Evolutionary conservation across 2,113 vertebrate species (phyloP).

Genomic region (Isurus oxyrinchus): DNA sequence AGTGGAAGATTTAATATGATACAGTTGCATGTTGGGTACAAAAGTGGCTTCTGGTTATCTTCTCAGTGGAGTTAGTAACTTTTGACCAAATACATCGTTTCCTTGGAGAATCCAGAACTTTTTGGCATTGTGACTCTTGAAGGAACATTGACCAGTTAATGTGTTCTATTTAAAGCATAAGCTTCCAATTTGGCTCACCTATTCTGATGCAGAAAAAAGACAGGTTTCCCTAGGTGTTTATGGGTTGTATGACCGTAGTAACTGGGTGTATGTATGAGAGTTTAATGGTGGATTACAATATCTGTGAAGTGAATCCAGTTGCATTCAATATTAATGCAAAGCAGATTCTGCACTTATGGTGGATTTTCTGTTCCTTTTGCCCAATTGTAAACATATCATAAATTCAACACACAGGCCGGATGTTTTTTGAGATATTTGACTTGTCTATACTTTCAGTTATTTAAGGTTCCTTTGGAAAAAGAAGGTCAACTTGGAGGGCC

Average conservation of each 20-base stretch:
- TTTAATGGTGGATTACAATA: neutral
- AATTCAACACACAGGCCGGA: neutral
- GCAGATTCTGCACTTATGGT: neutral
- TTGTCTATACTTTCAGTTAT: slow-evolving; percentile 61
- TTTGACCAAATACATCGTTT: neutral
- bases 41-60: neutral
- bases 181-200: neutral
- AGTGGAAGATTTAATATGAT: neutral
- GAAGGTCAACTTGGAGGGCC: slow-evolving; percentile 91
- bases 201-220: neutral
- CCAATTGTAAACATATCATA: neutral
- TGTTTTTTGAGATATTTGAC: neutral
- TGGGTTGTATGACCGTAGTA: neutral
- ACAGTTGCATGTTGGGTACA: neutral
- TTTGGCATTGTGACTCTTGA: neutral
- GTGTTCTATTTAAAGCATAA: neutral
- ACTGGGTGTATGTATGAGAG: no score
- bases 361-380: neutral
- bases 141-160: neutral
- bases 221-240: neutral
- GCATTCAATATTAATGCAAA: neutral
- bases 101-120: neutral
- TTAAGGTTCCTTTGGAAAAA: slow-evolving; percentile 86
- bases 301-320: neutral
- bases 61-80: neutral